Percentiles rank a stretch among this genome's conserved stretches.
Conservation (phyloP, 2,797 vertebrate genomes). For the Erethizon dorsatum region DNA sequence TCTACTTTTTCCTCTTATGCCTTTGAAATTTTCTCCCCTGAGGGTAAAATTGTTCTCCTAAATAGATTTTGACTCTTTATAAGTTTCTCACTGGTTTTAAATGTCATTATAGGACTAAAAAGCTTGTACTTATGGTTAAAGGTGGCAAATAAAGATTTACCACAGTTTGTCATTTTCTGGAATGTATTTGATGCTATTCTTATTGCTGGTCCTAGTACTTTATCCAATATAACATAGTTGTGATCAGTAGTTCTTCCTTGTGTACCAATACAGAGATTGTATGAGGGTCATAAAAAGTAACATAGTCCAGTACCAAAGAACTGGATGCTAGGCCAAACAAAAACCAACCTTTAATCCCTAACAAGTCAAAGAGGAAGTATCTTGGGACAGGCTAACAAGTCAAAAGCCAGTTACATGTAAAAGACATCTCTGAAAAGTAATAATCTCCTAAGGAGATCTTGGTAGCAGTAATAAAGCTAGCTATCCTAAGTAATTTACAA, state of each 20-base stretch:
- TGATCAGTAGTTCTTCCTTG: neutral
- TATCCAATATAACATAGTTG: neutral
- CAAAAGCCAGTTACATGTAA: neutral
- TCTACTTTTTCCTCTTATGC: neutral
- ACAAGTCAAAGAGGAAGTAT: neutral
- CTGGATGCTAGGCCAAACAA: too few relatives aligned
- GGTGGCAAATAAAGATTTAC: neutral
- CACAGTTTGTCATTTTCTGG: neutral
- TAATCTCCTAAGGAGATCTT: neutral
- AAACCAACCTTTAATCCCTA: neutral
- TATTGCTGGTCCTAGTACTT: neutral
- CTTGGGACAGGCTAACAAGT: neutral
- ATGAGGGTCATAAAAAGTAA: neutral
- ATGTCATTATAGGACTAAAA: neutral
- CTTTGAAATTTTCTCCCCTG: neutral
- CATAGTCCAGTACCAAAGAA: too few relatives aligned
- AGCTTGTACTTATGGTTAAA: neutral
- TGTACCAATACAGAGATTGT: neutral
- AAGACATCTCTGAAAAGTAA: neutral
- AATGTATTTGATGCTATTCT: neutral
- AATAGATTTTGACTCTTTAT: neutral
- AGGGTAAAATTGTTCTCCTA: neutral
- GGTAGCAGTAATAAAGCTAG: neutral
- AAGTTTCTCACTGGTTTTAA: neutral
- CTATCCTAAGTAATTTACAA: neutral